Percentiles rank a stretch among this genome's conserved stretches.
These are phyloP conservation scores for Pocillopora damicornis DNA, from an alignment of 64 coral and sea anemone species.

Conservation along the genomic window DNA sequence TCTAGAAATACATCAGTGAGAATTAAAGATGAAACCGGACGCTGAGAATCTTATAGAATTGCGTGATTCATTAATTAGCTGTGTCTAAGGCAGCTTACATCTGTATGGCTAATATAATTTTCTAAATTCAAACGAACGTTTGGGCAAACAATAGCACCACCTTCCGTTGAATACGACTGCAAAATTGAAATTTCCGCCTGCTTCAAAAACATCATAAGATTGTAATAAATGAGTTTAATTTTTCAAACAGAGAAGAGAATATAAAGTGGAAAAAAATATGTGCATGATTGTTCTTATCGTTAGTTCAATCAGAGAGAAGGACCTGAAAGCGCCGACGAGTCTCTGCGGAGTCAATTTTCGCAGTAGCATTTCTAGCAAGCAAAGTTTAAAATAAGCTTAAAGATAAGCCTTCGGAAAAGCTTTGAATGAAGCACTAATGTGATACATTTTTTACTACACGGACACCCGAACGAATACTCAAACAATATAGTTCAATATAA, in stretches of 20 bases:
- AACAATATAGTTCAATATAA: too few relatives aligned
- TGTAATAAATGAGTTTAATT: not conserved
- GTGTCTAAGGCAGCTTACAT: not conserved
- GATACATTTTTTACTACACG: too few relatives aligned
- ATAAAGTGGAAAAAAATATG: too few relatives aligned
- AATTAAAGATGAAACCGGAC: not conserved
- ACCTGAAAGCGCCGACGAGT: too few relatives aligned
- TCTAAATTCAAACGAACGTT: constrained; percentile 22
- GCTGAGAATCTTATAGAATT: not conserved
- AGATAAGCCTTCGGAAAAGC: too few relatives aligned
- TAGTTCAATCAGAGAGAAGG: too few relatives aligned
- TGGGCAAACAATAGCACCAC: not conserved
- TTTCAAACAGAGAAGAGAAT: not conserved
- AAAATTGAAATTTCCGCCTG: not conserved
- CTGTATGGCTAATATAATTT: not conserved
- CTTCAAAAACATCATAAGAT: not conserved
- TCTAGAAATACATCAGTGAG: not conserved
- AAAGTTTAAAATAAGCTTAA: too few relatives aligned
- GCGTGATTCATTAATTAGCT: not conserved
- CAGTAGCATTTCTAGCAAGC: too few relatives aligned
- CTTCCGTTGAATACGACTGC: not conserved
- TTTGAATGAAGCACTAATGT: too few relatives aligned
- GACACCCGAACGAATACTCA: too few relatives aligned
- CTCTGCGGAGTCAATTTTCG: too few relatives aligned
- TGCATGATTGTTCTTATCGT: too few relatives aligned